phyloP scores from a whole-genome alignment of 2,888 invertebrate species.

The Xestia rhomboidea region DNA sequence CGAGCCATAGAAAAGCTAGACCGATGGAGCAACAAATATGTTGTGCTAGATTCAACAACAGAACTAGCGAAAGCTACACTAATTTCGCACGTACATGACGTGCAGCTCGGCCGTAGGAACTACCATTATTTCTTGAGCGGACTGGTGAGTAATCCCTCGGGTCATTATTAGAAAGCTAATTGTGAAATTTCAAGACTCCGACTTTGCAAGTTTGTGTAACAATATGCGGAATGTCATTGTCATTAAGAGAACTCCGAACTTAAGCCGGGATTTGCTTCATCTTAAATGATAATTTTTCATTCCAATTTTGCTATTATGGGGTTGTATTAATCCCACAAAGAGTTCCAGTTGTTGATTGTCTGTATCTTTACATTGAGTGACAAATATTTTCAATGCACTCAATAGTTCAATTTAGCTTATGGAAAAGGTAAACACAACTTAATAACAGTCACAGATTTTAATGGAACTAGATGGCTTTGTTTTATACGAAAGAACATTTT shows the following conservation, averaged over 20 bases:
- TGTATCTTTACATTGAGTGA: not conserved
- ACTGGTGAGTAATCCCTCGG: constrained; percentile 92
- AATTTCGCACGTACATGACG: constrained; percentile 95
- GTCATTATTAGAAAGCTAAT: constrained; percentile 57
- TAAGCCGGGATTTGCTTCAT: not conserved
- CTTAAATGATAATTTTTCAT: constrained; percentile 19
- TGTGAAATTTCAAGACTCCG: constrained; percentile 46
- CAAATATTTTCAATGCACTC: not conserved
- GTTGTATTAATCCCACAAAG: not conserved
- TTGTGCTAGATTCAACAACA: constrained; percentile 96
- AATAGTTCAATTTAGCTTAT: not conserved
- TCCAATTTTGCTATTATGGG: not conserved
- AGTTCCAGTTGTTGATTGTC: not conserved
- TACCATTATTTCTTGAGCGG: constrained; percentile 98
- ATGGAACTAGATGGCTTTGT: not conserved
- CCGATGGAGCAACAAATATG: constrained; percentile 96
- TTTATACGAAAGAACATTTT: not conserved
- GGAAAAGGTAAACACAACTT: not conserved
- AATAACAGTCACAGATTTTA: not conserved
- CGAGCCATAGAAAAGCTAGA: constrained; percentile 94
- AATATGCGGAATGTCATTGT: constrained; percentile 41
- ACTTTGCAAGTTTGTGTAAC: constrained; percentile 37
- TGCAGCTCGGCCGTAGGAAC: constrained; percentile 95
- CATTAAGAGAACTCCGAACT: constrained; percentile 34
- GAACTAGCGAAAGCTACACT: constrained; percentile 96